A percentile compares a stretch with the other conserved stretches of the same genome.
These are phyloP conservation scores for Brachyalestes nurse DNA, from an alignment of 2,797 vertebrate genomes.

Conservation along the genomic window DNA sequence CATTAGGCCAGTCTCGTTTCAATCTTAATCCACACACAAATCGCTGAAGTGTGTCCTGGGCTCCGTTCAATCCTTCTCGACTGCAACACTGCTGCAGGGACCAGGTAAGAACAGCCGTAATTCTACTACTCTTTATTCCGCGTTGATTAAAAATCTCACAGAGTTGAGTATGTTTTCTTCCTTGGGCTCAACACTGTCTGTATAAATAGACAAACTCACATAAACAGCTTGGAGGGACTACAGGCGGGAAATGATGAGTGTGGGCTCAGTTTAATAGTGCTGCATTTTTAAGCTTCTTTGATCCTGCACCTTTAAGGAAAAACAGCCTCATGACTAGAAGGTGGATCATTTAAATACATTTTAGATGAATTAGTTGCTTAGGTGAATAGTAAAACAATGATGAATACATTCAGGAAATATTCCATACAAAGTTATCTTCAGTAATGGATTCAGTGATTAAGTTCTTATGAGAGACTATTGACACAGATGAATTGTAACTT, in stretches of 20 bases:
- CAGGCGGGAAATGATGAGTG: not conserved
- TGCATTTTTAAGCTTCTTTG: not conserved
- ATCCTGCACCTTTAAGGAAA: no score
- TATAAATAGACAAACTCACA: not conserved
- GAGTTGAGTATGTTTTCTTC: not conserved
- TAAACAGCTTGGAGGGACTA: no score
- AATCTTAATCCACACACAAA: conserved; percentile 70
- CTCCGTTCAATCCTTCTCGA: conserved; percentile 53
- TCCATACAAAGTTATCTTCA: not conserved
- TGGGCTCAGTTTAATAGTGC: not conserved
- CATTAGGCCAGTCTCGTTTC: conserved; percentile 66
- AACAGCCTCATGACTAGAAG: no score
- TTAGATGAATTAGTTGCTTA: no score
- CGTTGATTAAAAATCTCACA: not conserved
- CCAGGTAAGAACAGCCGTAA: conserved; percentile 67
- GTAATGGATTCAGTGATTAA: no score
- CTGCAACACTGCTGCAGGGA: conserved; percentile 69
- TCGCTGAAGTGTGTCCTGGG: conserved; percentile 57
- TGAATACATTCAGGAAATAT: not conserved
- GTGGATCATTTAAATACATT: no score
- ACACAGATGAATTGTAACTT: no score
- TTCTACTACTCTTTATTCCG: not conserved
- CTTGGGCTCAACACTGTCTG: not conserved
- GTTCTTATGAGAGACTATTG: no score
- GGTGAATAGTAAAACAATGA: no score